phyloP scores from a whole-genome alignment of 2,113 vertebrate genomes.

The Crotophaga sulcirostris region DNA sequence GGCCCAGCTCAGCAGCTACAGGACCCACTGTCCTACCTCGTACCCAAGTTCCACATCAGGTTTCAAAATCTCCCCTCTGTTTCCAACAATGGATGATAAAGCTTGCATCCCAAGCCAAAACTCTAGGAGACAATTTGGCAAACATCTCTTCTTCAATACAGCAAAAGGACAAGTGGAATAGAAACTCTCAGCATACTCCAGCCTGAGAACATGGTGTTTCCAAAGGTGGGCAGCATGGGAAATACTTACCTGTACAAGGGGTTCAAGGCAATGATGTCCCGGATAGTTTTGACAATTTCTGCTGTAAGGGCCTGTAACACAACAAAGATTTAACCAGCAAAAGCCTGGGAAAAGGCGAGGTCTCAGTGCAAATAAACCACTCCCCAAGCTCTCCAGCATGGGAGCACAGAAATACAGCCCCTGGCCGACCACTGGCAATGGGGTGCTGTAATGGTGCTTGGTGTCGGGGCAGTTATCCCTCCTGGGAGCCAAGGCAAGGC shows the following conservation, averaged over 20 bases:
- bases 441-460: no score
- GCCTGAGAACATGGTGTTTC: neutral
- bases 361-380: neutral
- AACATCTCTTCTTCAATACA: neutral
- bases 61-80: neutral
- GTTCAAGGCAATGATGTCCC: conserved; percentile 97
- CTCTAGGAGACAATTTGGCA: neutral
- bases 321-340: neutral
- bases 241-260: conserved; percentile 90
- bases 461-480: neutral
- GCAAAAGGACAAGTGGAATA: neutral
- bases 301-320: conserved; percentile 89
- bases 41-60: neutral
- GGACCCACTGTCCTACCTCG: rapidly evolving
- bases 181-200: neutral
- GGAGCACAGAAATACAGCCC: neutral
- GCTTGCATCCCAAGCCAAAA: neutral
- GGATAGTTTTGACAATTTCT: conserved; percentile 98
- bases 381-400: neutral
- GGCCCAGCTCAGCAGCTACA: neutral
- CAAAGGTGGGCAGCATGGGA: neutral
- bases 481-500: neutral
- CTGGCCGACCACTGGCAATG: no score
- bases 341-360: neutral
- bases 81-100: neutral